Evolutionary conservation across 1,140 invertebrate genomes (phyloP).

Genomic region (Thaumatotibia leucotreta): DNA sequence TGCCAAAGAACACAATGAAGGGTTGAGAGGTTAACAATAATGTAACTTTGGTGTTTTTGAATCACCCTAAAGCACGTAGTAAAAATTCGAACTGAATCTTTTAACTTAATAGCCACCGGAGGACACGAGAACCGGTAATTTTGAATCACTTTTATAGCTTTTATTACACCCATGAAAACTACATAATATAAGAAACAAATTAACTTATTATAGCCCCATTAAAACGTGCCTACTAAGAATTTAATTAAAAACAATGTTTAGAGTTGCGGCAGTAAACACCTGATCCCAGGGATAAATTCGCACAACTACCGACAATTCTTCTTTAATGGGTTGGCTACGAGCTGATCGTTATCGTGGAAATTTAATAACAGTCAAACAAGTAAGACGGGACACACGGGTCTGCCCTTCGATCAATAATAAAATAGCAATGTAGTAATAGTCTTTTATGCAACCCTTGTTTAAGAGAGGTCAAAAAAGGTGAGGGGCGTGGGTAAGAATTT

Average conservation of each 20-base stretch:
- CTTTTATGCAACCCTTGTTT: too few relatives aligned
- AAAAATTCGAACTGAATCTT: neutral
- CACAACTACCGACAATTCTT: slow-evolving; percentile 36
- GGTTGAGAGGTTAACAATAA: too few relatives aligned
- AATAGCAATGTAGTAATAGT: too few relatives aligned
- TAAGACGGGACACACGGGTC: slow-evolving; percentile 14
- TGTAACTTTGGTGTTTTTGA: too few relatives aligned
- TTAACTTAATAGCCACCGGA: neutral
- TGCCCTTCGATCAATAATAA: neutral
- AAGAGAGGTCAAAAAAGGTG: too few relatives aligned
- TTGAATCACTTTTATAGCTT: neutral
- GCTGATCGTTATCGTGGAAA: slow-evolving; percentile 34
- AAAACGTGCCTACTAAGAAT: slow-evolving; percentile 18
- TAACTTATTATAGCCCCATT: slow-evolving; percentile 7
- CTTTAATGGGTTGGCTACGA: slow-evolving; percentile 29
- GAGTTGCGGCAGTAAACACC: slow-evolving; percentile 21
- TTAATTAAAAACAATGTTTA: slow-evolving; percentile 37
- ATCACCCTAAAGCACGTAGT: too few relatives aligned
- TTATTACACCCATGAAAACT: neutral
- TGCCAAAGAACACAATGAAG: too few relatives aligned
- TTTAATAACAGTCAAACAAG: slow-evolving; percentile 40
- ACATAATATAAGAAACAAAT: neutral
- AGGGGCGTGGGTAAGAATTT: too few relatives aligned
- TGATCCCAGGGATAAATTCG: slow-evolving; percentile 29
- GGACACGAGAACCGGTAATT: neutral